These are phyloP conservation scores for Pectinophora gossypiella DNA, from an alignment of 1,140 invertebrate species.

Conservation along the genomic window DNA sequence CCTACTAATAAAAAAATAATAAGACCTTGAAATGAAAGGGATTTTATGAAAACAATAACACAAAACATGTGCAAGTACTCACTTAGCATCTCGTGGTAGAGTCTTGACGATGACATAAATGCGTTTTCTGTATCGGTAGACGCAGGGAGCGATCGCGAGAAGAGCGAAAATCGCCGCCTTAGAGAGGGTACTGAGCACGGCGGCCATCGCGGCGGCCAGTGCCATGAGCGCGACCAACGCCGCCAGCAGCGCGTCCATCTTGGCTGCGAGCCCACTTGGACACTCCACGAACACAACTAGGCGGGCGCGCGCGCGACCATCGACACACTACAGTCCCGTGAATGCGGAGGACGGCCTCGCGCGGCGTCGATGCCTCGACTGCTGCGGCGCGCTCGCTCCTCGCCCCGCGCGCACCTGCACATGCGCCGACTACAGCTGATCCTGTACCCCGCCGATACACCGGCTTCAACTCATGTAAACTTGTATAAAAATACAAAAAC, in stretches of 20 bases:
- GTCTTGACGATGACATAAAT: conserved; percentile 77
- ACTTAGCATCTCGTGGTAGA: conserved; percentile 77
- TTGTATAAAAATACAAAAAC: conserved; percentile 24
- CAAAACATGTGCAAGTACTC: conserved; percentile 45
- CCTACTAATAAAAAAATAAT: too few species aligned
- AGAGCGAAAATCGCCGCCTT: conserved; percentile 75
- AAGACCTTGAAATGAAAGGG: neutral
- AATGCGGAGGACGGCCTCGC: conserved; percentile 48
- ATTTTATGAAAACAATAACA: too few species aligned
- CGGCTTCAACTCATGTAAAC: conserved; percentile 18
- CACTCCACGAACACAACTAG: conserved; percentile 33
- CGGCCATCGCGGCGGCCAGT: conserved; percentile 72
- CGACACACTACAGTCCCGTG: conserved; percentile 30
- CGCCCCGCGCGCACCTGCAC: conserved; percentile 44
- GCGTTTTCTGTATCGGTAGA: conserved; percentile 75
- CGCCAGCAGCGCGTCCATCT: conserved; percentile 75
- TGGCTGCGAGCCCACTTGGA: conserved; percentile 59
- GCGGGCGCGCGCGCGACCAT: conserved; percentile 35
- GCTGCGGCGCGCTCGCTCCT: neutral
- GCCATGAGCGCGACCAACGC: conserved; percentile 76
- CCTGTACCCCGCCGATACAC: conserved; percentile 19
- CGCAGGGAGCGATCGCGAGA: conserved; percentile 72
- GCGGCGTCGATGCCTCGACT: conserved; percentile 30
- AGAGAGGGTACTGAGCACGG: conserved; percentile 74
- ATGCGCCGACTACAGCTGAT: conserved; percentile 69